Conservation (phyloP, 2,797 vertebrate genomes). For the Mionectes olivaceus region DNA sequence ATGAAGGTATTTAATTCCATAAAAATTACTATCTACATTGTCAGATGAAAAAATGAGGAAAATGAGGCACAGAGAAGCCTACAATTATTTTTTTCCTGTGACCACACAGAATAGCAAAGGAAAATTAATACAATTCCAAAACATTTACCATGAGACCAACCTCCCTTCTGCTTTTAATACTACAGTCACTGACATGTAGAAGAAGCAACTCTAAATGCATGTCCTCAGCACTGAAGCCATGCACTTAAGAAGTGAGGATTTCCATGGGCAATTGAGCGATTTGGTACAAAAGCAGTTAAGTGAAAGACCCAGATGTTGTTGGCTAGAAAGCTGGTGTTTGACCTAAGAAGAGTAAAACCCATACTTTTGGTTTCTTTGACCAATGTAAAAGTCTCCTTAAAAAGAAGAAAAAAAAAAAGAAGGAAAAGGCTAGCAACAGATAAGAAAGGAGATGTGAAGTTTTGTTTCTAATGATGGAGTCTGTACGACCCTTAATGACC, state of each 20-base stretch:
- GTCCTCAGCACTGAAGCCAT: not conserved
- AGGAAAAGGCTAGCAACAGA: not conserved
- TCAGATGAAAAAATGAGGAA: not conserved
- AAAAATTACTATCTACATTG: not conserved
- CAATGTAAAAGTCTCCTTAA: not conserved
- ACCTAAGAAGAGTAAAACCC: not conserved
- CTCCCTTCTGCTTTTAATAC: not conserved
- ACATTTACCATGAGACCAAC: not conserved
- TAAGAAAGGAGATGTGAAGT: slow-evolving; percentile 12
- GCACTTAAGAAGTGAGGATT: not conserved
- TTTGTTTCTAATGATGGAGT: slow-evolving; percentile 55
- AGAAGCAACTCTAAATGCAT: not conserved
- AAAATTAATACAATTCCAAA: not conserved
- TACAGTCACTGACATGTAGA: not conserved
- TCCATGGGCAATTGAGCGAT: not conserved
- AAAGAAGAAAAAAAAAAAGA: not conserved
- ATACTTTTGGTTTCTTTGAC: not conserved
- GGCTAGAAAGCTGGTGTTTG: not conserved
- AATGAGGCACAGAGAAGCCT: not conserved
- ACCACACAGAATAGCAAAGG: not conserved
- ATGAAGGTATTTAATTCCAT: not conserved
- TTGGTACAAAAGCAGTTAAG: not conserved
- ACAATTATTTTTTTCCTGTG: not conserved
- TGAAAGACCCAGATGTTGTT: not conserved
- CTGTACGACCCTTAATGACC: slow-evolving; percentile 11